phyloP scores from a whole-genome alignment of 2,888 invertebrate species.

The Eupithecia insigniata region DNA sequence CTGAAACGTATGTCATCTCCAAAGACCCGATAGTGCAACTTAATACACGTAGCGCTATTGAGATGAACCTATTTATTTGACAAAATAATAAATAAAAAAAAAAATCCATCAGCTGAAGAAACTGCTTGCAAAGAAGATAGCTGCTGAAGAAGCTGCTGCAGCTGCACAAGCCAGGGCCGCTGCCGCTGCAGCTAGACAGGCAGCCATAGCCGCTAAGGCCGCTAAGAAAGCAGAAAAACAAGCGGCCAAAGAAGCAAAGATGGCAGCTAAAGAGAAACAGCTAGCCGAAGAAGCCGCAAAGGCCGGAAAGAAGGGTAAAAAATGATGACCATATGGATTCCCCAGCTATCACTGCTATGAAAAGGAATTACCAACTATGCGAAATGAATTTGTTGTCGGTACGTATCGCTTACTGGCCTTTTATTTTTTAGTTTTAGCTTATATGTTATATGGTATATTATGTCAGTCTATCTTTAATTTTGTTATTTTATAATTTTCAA shows the following conservation, averaged over 20 bases:
- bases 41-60: too few relatives aligned
- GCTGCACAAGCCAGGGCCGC: not conserved
- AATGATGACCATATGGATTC: not conserved
- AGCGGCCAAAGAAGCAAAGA: constrained; percentile 6
- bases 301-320: not conserved
- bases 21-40: too few relatives aligned
- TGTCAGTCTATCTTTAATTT: not conserved
- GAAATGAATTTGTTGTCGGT: not conserved
- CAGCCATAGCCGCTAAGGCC: not conserved
- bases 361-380: too few relatives aligned
- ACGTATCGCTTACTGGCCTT: not conserved
- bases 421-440: not conserved
- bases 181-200: not conserved
- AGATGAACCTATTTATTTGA: too few relatives aligned
- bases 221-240: constrained; percentile 24
- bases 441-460: too few relatives aligned
- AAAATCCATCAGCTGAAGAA: constrained; percentile 30
- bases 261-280: not conserved
- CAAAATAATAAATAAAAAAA: not conserved
- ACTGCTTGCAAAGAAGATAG: constrained; percentile 26
- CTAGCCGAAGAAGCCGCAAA: not conserved
- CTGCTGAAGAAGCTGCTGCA: constrained; percentile 16
- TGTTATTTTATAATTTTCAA: not conserved
- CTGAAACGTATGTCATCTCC: too few relatives aligned
- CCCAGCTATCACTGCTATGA: not conserved